Conservation (phyloP, 2,113 vertebrate genomes). For the Hypocryptadius cinnamomeus region DNA sequence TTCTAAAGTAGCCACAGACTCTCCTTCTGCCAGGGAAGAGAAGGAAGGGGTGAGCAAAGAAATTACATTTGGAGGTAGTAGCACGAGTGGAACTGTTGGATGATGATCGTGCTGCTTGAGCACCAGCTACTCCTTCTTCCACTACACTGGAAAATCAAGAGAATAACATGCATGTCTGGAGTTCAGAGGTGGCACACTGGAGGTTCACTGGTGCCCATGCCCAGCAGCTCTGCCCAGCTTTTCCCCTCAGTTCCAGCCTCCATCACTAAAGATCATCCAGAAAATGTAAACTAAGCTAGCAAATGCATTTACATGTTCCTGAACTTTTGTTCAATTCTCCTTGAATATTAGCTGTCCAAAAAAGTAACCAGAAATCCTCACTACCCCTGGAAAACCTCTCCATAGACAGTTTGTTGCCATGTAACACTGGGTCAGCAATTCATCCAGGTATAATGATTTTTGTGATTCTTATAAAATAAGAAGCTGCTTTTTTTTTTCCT, state of each 20-base stretch:
- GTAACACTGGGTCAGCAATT: background rate
- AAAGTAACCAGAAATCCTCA: background rate
- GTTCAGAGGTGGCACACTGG: background rate
- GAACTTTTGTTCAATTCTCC: background rate
- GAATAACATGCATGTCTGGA: background rate
- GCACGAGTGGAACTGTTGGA: background rate
- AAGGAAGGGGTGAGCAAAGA: background rate
- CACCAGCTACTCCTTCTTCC: background rate
- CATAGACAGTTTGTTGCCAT: background rate
- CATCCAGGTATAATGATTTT: background rate
- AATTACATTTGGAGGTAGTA: background rate
- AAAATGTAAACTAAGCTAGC: background rate
- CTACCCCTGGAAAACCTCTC: background rate
- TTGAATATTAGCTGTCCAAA: background rate
- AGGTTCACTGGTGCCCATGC: fast-evolving
- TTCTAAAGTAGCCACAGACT: background rate
- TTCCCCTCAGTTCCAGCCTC: background rate
- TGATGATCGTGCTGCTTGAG: background rate
- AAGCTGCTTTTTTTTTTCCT: background rate
- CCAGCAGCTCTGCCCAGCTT: background rate
- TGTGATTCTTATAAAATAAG: background rate
- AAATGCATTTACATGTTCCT: background rate
- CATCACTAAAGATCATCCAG: background rate
- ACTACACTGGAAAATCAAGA: background rate
- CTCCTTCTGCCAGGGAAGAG: background rate